Conservation (phyloP, 1,140 invertebrate species). For the Bombus confusus region DNA sequence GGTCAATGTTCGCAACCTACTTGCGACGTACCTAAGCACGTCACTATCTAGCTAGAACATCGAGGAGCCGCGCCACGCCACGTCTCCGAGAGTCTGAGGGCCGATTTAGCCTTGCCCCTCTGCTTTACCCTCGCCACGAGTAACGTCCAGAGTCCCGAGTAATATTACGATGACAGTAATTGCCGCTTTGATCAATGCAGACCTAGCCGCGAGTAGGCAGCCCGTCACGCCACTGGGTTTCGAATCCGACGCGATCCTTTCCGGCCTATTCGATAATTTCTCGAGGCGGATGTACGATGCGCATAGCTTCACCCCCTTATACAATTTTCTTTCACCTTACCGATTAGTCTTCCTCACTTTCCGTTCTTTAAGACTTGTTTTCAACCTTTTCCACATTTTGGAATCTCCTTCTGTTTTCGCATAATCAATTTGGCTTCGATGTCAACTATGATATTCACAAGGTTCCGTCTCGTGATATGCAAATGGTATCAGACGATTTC, state of each 20-base stretch:
- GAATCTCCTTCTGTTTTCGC: too few relatives aligned
- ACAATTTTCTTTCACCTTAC: constrained; percentile 2
- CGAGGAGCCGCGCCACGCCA: neutral
- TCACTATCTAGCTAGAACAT: neutral
- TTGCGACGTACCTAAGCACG: too few relatives aligned
- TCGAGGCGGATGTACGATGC: constrained; percentile 12
- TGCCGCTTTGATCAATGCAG: constrained; percentile 80
- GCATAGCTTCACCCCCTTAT: constrained; percentile 27
- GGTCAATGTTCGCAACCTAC: too few relatives aligned
- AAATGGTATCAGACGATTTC: too few relatives aligned
- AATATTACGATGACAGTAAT: constrained; percentile 81
- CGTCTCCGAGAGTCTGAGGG: neutral
- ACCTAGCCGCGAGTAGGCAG: constrained; percentile 72
- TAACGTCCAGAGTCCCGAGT: constrained; percentile 75
- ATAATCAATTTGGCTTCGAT: too few relatives aligned
- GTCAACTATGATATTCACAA: too few relatives aligned
- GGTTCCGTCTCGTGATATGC: too few relatives aligned
- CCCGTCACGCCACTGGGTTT: constrained; percentile 67
- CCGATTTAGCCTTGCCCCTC: constrained; percentile 34
- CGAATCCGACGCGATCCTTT: constrained; percentile 66
- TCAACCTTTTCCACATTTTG: neutral
- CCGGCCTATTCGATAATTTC: constrained; percentile 44
- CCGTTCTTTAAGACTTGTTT: neutral
- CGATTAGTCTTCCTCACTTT: neutral
- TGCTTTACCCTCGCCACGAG: constrained; percentile 57